phyloP scores from a whole-genome alignment of 2,797 vertebrate species.

The Pseudotriccus pelzelni region DNA sequence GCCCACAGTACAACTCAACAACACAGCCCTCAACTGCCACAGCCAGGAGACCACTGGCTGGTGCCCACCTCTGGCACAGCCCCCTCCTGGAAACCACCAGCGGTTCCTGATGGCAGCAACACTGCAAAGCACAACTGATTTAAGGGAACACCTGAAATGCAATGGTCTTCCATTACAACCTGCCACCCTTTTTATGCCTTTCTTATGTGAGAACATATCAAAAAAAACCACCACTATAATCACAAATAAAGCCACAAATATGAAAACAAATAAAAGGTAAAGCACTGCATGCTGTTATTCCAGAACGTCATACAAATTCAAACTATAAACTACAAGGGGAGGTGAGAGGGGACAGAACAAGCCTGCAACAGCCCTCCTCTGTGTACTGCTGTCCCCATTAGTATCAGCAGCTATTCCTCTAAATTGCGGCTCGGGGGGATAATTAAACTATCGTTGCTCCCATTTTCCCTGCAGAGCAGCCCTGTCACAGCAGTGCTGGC shows the following conservation, averaged over 20 bases:
- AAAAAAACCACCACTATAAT: background rate
- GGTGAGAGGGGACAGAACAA: background rate
- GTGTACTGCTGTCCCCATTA: background rate
- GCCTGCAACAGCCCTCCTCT: background rate
- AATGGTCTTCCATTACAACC: background rate
- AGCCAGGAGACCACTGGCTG: too few species aligned
- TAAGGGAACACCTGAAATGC: background rate
- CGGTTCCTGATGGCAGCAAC: background rate
- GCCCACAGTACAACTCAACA: background rate
- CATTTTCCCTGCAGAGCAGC: background rate
- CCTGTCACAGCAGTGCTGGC: background rate
- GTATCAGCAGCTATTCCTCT: background rate
- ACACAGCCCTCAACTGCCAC: background rate
- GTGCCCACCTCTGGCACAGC: background rate
- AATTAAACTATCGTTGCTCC: conserved; percentile 20
- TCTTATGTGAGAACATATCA: background rate
- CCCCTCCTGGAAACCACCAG: background rate
- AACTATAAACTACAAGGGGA: background rate
- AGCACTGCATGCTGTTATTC: background rate
- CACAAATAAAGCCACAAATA: background rate
- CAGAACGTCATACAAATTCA: background rate
- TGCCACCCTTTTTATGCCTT: background rate
- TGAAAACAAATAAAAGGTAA: background rate
- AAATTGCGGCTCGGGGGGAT: background rate
- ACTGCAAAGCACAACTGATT: background rate